Evolutionary conservation across 2,113 vertebrate species (phyloP).

Genomic region (Pteruthius melanotis): DNA sequence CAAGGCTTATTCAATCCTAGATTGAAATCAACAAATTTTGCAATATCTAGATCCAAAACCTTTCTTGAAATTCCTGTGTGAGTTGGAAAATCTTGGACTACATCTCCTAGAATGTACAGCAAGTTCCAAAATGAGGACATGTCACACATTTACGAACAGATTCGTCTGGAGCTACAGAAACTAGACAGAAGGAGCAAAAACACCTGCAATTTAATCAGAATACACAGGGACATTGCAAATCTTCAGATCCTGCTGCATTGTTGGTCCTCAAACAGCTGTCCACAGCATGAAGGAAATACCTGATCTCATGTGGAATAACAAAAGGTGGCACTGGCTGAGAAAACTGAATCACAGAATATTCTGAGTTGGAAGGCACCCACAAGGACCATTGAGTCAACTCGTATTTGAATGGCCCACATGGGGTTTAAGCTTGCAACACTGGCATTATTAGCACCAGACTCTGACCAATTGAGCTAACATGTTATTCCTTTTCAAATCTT

Average conservation of each 20-base stretch:
- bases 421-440: too few species aligned
- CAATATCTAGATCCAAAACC: not conserved
- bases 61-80: not conserved
- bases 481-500: not conserved
- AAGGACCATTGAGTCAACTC: not conserved
- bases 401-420: not conserved
- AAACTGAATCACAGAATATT: not conserved
- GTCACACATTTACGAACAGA: not conserved
- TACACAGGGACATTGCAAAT: not conserved
- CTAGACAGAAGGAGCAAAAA: not conserved
- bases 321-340: not conserved
- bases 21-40: not conserved
- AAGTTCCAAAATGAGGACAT: not conserved
- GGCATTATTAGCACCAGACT: not conserved
- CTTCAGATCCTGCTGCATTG: not conserved
- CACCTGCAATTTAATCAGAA: not conserved
- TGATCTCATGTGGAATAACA: not conserved
- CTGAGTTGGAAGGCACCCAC: not conserved
- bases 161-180: not conserved
- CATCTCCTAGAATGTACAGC: not conserved
- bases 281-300: not conserved
- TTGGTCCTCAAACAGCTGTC: not conserved
- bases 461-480: not conserved
- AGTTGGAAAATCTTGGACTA: not conserved
- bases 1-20: not conserved